Conservation (phyloP, 2,797 vertebrate genomes). For the Argentina silus region DNA sequence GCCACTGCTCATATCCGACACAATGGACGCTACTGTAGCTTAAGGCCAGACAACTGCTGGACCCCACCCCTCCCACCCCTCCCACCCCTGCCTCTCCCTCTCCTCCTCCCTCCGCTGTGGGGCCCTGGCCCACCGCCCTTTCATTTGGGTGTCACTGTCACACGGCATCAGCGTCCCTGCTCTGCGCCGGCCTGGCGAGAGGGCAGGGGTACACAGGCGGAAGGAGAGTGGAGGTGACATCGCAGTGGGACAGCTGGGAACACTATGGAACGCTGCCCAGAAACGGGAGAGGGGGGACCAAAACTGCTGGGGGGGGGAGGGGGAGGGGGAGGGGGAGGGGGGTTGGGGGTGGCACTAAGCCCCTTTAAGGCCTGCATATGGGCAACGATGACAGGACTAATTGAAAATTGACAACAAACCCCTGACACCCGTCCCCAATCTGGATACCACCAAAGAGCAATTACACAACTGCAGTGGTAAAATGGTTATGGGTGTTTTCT, state of each 20-base stretch:
- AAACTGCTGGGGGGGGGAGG: neutral
- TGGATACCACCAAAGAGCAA: neutral
- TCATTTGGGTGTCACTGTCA: constrained; percentile 73
- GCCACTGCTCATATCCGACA: constrained; percentile 10
- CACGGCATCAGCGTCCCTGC: constrained; percentile 63
- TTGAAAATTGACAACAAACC: constrained; percentile 52
- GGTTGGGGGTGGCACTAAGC: constrained; percentile 17
- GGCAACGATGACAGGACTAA: constrained; percentile 48
- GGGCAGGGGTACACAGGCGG: constrained; percentile 55
- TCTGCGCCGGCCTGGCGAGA: constrained; percentile 47
- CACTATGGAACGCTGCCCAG: constrained; percentile 63
- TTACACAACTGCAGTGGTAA: neutral
- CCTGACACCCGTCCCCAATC: constrained; percentile 5
- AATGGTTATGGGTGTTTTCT: neutral
- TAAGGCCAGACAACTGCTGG: constrained; percentile 2
- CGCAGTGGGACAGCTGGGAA: constrained; percentile 64
- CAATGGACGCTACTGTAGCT: constrained; percentile 15
- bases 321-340: neutral
- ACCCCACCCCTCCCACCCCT: neutral
- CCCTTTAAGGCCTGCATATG: constrained; percentile 36
- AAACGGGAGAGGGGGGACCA: constrained; percentile 43
- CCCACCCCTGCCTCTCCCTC: constrained; percentile 13
- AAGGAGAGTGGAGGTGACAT: constrained; percentile 74
- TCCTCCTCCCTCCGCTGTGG: constrained; percentile 38
- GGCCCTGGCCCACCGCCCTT: constrained; percentile 57